These are phyloP conservation scores for Melanotaenia trifasciata DNA, from an alignment of 2,797 vertebrate species.

Conservation along the genomic window DNA sequence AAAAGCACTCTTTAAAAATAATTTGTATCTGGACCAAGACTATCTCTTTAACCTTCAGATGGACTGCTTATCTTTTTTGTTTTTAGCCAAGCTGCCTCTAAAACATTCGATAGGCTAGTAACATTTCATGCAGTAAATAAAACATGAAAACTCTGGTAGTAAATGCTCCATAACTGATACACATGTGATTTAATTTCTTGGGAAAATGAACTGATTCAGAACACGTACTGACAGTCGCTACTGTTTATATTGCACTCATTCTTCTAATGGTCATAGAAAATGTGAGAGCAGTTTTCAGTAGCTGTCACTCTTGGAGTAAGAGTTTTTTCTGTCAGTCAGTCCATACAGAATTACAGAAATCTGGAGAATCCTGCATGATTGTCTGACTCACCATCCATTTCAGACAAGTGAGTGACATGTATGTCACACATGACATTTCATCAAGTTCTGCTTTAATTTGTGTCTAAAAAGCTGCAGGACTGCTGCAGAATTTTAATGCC, in stretches of 20 bases:
- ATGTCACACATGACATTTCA: neutral
- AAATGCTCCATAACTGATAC: neutral
- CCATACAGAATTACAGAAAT: neutral
- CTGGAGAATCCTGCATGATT: neutral
- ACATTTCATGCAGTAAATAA: too few relatives aligned
- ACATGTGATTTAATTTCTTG: neutral
- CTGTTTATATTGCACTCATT: neutral
- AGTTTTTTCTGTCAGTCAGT: neutral
- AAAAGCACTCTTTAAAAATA: too few relatives aligned
- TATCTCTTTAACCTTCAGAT: neutral
- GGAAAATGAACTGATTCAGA: neutral
- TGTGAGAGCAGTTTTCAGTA: neutral
- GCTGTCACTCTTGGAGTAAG: neutral
- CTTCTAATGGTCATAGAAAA: neutral
- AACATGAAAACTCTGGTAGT: neutral
- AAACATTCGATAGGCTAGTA: neutral
- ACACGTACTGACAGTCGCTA: neutral
- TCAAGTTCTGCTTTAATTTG: neutral
- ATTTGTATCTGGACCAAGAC: too few relatives aligned
- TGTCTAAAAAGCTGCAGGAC: neutral
- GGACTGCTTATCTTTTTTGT: neutral
- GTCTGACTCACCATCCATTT: neutral
- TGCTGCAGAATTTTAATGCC: too few relatives aligned
- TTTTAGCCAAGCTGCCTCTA: neutral
- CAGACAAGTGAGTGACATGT: neutral